A percentile compares a stretch with the other conserved stretches of the same genome.
Evolutionary conservation across 2,113 vertebrate genomes (phyloP).

Genomic region (Pseudois nayaur): DNA sequence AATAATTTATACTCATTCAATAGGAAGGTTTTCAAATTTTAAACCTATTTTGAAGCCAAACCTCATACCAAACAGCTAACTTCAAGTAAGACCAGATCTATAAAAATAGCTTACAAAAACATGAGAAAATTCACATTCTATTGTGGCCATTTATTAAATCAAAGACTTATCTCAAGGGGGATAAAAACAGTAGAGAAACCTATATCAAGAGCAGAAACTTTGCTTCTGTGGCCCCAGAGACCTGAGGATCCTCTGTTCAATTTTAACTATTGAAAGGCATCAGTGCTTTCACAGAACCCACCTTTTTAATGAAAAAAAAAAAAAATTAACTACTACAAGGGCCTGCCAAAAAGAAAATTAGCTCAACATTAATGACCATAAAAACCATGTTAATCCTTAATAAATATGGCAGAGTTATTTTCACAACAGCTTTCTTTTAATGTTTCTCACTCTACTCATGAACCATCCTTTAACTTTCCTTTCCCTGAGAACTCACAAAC

Average conservation of each 20-base stretch:
- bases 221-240: background rate
- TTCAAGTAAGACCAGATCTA: background rate
- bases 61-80: background rate
- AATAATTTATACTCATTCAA: background rate
- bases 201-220: constrained; percentile 34
- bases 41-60: background rate
- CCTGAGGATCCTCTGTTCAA: constrained; percentile 9
- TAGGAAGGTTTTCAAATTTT: background rate
- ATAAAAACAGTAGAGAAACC: background rate
- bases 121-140: background rate
- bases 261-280: constrained; percentile 24
- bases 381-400: constrained; percentile 40
- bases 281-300: background rate
- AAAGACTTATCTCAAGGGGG: background rate
- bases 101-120: background rate
- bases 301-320: constrained; percentile 61
- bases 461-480: background rate
- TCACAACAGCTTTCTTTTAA: constrained; percentile 58
- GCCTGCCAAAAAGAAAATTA: constrained; percentile 68
- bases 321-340: constrained; percentile 61
- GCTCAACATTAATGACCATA: constrained; percentile 64
- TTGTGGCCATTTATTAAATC: background rate
- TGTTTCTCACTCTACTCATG: constrained; percentile 46
- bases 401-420: constrained; percentile 57
- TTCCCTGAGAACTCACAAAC: background rate